Percentiles rank a stretch among this genome's conserved stretches.
These are phyloP conservation scores for Acanthosepion pharaonis DNA, from an alignment of 2,888 invertebrate genomes.

Conservation along the genomic window DNA sequence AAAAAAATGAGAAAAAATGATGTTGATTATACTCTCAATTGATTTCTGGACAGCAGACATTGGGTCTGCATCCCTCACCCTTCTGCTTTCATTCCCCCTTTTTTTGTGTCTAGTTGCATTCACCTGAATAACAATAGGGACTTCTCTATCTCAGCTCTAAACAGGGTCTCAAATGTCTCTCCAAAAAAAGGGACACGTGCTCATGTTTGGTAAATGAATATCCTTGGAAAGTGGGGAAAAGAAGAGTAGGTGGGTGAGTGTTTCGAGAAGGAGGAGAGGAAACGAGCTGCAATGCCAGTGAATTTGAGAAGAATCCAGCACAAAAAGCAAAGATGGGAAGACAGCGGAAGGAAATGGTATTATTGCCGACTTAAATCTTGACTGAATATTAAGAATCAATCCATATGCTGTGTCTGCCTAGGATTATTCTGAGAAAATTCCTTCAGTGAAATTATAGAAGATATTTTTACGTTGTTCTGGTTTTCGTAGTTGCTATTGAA, in stretches of 20 bases:
- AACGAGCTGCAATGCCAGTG: not conserved
- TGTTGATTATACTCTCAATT: not conserved
- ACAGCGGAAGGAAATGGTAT: not conserved
- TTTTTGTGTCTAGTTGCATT: not conserved
- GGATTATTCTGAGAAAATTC: not conserved
- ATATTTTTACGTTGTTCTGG: not conserved
- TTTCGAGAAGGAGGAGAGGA: not conserved
- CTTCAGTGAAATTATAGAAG: not conserved
- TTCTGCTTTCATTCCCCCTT: not conserved
- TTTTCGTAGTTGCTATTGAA: not conserved
- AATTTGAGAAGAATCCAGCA: not conserved
- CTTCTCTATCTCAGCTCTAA: not conserved
- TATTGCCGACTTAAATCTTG: not conserved
- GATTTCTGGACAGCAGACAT: too few species aligned
- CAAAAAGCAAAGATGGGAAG: not conserved
- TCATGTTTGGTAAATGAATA: not conserved
- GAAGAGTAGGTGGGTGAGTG: not conserved
- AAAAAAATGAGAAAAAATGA: not conserved
- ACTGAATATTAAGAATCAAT: not conserved
- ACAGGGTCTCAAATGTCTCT: conserved; percentile 14
- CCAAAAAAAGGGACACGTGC: not conserved
- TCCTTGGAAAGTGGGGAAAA: not conserved
- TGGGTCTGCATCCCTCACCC: not conserved
- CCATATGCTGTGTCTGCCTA: not conserved
- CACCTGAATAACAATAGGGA: not conserved